These are phyloP conservation scores for Vultur gryphus DNA, from an alignment of 2,797 vertebrate species.

Conservation along the genomic window DNA sequence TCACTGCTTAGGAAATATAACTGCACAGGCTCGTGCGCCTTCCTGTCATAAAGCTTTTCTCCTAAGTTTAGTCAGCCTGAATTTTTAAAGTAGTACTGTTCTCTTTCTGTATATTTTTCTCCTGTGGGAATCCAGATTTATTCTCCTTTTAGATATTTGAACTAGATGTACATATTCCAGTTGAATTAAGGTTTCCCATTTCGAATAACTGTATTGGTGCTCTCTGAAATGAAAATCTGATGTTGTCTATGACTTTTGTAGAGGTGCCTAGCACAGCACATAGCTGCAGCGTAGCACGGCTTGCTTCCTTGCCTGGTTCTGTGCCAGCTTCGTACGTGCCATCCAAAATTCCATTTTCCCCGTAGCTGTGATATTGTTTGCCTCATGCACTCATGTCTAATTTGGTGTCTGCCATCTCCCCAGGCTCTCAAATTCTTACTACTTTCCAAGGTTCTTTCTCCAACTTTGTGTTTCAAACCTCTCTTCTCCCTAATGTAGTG, in stretches of 20 bases:
- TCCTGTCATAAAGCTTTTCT: neutral
- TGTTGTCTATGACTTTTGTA: neutral
- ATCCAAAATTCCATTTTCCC: neutral
- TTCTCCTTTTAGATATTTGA: neutral
- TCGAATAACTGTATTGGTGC: fast-evolving
- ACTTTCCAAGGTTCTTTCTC: neutral
- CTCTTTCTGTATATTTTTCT: fast-evolving
- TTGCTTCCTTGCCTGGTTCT: neutral
- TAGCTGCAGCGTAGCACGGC: neutral
- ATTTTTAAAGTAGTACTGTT: fast-evolving
- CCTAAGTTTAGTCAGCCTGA: fast-evolving
- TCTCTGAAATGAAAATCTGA: neutral
- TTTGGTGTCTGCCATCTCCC: neutral
- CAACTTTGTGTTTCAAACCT: neutral
- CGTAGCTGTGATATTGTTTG: neutral
- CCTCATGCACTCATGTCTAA: neutral
- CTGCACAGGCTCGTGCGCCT: neutral
- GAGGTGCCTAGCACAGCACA: neutral
- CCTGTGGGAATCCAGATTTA: neutral
- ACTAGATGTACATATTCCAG: fast-evolving
- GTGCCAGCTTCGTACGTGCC: neutral
- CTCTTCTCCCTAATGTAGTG: neutral
- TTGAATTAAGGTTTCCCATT: neutral
- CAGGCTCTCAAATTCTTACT: neutral
- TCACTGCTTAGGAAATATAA: neutral